Evolutionary conservation across 2,888 invertebrate genomes (phyloP), one percentile per base, ranked within the genome.

Genomic region (Eupithecia exiguata): DNA sequence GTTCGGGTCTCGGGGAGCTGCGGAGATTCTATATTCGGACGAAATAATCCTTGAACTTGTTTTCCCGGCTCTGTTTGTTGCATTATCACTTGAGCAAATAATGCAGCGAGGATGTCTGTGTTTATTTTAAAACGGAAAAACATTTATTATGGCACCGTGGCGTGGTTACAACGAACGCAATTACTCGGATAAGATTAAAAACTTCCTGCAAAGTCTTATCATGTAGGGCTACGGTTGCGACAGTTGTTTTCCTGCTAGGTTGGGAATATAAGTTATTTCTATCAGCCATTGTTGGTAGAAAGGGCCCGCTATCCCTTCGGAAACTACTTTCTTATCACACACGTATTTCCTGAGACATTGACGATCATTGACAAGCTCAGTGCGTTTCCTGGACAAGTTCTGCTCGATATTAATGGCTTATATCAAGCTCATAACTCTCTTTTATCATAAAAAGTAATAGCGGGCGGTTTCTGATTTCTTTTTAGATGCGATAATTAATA

Each of bases 321-420:
- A 75, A 77, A 77, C 70, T 9, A 72, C 79, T 77, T 82, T 81
- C 80, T 88, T 87, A 87, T 88, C 87, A 84, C 80, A 80, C 82
- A 81, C 81, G 80, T 78, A 84, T 85, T 88, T 89, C 87, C 88
- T 83, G 83, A 79, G 81, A 78, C 76, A 79, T 79, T 77, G 81
- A 87, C 88, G 84, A 86, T 86, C 86, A 81, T 83, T 82, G 74
- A 82, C 88, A 84, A 86, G 86, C 86, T 81, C 82, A 82, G 74
- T 82, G 83, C 84, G 83, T 87, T 89, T 89, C 89, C 89, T 89
- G 86, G 79, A 82, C 80, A 79, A 76, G 79, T 76, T 82, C 81
- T 82, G 79, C 79, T 79, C 77, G 80, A 80, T 82, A 82, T 83
- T 81, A 83, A 73, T 75, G 73, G 79, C 74, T 79, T 82, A 81